Base-by-base conservation (phyloP, 1,140 invertebrate genomes). In the Patella vulgata region DNA sequence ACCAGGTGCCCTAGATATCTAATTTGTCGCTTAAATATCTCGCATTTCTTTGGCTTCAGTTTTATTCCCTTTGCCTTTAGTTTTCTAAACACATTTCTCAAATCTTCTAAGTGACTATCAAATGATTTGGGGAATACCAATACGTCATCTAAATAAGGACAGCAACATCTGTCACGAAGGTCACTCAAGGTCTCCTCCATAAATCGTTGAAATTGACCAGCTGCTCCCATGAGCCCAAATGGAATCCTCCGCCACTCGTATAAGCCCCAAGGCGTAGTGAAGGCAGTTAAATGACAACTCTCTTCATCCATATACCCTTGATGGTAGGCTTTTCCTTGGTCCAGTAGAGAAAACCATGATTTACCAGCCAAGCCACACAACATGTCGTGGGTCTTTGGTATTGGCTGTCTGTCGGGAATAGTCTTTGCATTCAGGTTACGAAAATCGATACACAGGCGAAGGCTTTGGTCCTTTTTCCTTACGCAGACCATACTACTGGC, bases 51-150 rank as follows among this genome's bases (percentile, higher is more conserved):
- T 50, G 63, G 59, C 25, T 63, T 59, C n/a, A 70, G 33, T 48
- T 67, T 70, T 8, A 67, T 33, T 1, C 63, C 56, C 0, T 81
- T 80, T 54, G 71, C 53, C 31, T 58, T 60, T 8, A 87, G 63
- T 44, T 76, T 62, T 25, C 72, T 44, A 5, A 86, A 72, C 6
- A 87, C 70, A 28, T 66, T 59, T 14, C 50, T 19, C 0, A 87
- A 31, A 30, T 82, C 47, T 23, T 66, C 44, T 0, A 65, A 33
- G 27, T 71, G 70, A 5, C 44, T 21, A 28, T 69, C 39, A 46
- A 66, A 54, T 23, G 2, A 19, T 19, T 39, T 43, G 23, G 39
- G 53, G 33, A 50, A 70, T 1, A 70, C 66, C 3, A 72, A 30
- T 9, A 70, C 48, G 30, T 72, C 70, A 51, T 70, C 70, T 12